Evolutionary conservation across 2,888 invertebrate species (phyloP), one percentile per base, ranked within the genome.

Genomic region (Ptilodon capucinus): DNA sequence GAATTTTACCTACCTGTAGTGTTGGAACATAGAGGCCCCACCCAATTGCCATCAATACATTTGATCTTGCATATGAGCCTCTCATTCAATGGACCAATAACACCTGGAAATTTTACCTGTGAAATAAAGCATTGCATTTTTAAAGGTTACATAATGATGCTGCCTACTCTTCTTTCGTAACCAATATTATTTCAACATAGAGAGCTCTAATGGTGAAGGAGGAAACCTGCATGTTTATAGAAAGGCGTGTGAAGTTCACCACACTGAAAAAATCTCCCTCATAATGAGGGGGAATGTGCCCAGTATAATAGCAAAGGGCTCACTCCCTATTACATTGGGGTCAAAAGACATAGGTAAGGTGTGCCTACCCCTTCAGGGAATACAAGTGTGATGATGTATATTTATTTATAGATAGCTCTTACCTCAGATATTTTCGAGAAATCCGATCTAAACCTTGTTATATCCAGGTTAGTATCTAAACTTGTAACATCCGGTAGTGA

Each of bases 11-110:
- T 89, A 95, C 96, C 95, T 91, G 94, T 93, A 65, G 95, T 94
- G 54, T 92, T 93, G 42, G 94, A 94, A 79, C 96, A 96, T 16
- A 96, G 87, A 0, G 96, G 96, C 2, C 96, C 96, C 35, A 96
- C 95, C 96, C 96, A 96, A 76, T 95, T 94, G 39, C 96, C 96
- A 73, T 95, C 95, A 51, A 96, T 94, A 75, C 96, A 96, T 79
- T 96, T 96, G 59, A 96, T 95, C 83, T 96, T 96, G 83, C 96
- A 96, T 46, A 95, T 92, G 19, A 95, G 90, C 47, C 93, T 91
- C 75, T 95, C 95, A 55, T 94, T 94, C 50, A 95, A 83, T 2
- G 95, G 95, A 9, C 95, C 95, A 56, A 96, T 94, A 57, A 95
- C 92, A 14, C 95, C 95, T n/a, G 95, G 94, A 80, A 96, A 96